Evolutionary conservation across 2,797 vertebrate species (phyloP), one percentile per base, ranked within the genome.

Genomic region (Parambassis ranga): DNA sequence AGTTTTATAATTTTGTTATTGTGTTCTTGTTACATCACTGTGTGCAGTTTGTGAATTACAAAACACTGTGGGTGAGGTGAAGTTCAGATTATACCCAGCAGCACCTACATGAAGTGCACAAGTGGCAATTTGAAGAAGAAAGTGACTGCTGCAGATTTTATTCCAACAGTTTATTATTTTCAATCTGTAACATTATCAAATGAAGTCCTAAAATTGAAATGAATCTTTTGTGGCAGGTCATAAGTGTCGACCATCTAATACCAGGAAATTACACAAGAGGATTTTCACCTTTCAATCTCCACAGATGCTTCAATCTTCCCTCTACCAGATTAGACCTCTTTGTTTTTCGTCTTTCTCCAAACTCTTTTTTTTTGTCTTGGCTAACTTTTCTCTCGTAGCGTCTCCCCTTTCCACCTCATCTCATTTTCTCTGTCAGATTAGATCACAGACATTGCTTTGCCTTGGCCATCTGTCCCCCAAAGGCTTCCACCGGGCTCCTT

Each of bases 391-490:
- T 27, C n/a, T 57, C 19, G 42, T 1, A 31, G 23, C 13, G 16
- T 53, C 49, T 55, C 48, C 35, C 35, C 49, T 19, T 19, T 4
- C 36, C 28, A 2, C 11, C 23, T 30, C 0, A 2, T 55, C 50
- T 53, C 27, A 47, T 67, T 66, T 20, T 50, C 48, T 56, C 19
- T 13, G 15, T 58, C 8, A 19, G 53, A 81, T 74, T 74, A 65
- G 14, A 58, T 56, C 44, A 27, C 15, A 75, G 58, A 51, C 37
- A 44, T 59, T 52, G 8, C 36, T 43, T 55, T 44, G 36, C 50
- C 30, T 42, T 59, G 35, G 69, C 81, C 71, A 63, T 71, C 79
- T 65, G 62, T 56, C 28, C 33, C 36, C 61, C 27, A 4, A 11
- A 57, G n/a, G n/a, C n/a, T n/a, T n/a, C n/a, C 57, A 61, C 4